A percentile compares a stretch with the other conserved stretches of the same genome.
Conservation (phyloP, 2,888 invertebrate species). For the Eupithecia subumbrata region DNA sequence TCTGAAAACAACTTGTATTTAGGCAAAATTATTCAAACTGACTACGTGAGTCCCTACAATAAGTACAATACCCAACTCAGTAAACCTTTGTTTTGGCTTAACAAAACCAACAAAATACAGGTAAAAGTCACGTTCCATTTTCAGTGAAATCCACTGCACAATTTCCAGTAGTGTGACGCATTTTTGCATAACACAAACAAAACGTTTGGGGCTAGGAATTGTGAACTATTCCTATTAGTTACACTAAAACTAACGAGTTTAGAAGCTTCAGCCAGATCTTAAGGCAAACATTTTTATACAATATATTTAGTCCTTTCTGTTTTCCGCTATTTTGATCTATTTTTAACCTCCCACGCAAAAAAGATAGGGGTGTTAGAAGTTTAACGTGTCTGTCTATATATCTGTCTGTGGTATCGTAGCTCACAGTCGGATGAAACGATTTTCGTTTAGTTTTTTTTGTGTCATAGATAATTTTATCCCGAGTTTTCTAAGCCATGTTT, state of each 20-base stretch:
- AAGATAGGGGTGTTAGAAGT: too few species aligned
- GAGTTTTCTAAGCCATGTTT: too few species aligned
- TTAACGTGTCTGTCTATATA: too few species aligned
- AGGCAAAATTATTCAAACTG: slow-evolving; percentile 68
- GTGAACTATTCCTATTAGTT: neutral
- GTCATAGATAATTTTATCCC: too few species aligned
- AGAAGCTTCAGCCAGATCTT: neutral
- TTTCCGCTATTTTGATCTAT: neutral
- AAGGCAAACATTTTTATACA: neutral
- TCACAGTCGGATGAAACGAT: too few species aligned
- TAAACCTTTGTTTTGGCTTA: slow-evolving; percentile 13
- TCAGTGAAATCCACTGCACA: slow-evolving; percentile 1
- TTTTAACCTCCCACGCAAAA: too few species aligned
- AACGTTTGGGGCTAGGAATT: neutral
- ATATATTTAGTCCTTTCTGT: neutral
- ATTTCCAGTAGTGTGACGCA: slow-evolving; percentile 11
- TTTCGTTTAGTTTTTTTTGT: too few species aligned
- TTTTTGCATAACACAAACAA: neutral
- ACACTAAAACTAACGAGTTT: neutral
- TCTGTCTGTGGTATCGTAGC: too few species aligned
- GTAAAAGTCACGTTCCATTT: slow-evolving; percentile 8
- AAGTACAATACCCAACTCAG: slow-evolving; percentile 5
- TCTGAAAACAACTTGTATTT: slow-evolving; percentile 74
- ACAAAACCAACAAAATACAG: slow-evolving; percentile 11
- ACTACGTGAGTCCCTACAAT: slow-evolving; percentile 49